Evolutionary conservation across 2,797 vertebrate genomes (phyloP).

Genomic region (Rhyacichthys aspro): DNA sequence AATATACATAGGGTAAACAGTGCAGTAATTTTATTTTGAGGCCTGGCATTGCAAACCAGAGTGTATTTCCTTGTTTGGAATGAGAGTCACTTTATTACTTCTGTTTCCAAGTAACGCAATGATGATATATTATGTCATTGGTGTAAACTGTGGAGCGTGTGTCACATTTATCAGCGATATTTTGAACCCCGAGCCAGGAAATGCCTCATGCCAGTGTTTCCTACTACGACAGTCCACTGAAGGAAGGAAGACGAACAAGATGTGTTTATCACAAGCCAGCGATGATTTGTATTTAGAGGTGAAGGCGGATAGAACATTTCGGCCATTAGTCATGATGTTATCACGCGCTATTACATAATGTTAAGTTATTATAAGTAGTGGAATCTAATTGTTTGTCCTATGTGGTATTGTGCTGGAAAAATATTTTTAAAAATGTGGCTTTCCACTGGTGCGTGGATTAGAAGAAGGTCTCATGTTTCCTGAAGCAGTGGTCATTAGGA

Average conservation of each 20-base stretch:
- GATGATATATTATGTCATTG: slow-evolving; percentile 12
- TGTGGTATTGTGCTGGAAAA: slow-evolving; percentile 11
- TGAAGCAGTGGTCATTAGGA: slow-evolving; percentile 12
- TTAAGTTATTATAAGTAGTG: slow-evolving; percentile 11
- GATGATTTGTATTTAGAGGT: slow-evolving; percentile 30
- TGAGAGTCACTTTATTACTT: neutral
- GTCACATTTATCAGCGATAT: slow-evolving; percentile 31
- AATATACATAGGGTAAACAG: slow-evolving; percentile 37
- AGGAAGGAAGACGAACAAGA: slow-evolving; percentile 49
- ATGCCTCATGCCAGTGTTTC: slow-evolving; percentile 42
- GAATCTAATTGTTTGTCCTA: slow-evolving; percentile 33
- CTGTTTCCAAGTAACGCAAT: neutral
- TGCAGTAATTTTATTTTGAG: slow-evolving; percentile 9
- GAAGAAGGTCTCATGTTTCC: slow-evolving; percentile 50
- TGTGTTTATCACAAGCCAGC: slow-evolving; percentile 50
- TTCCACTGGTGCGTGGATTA: slow-evolving; percentile 11
- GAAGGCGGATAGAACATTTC: slow-evolving; percentile 34
- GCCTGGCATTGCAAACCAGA: neutral
- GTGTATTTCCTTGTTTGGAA: slow-evolving; percentile 51
- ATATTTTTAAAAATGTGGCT: neutral
- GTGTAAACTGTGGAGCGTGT: slow-evolving; percentile 10
- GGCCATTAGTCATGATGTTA: slow-evolving; percentile 27
- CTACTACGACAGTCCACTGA: slow-evolving; percentile 14
- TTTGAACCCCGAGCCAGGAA: slow-evolving; percentile 44
- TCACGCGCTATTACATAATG: slow-evolving; percentile 25